These are phyloP conservation scores for Luperina nickerlii DNA, from an alignment of 2,888 invertebrate genomes.

Conservation along the genomic window DNA sequence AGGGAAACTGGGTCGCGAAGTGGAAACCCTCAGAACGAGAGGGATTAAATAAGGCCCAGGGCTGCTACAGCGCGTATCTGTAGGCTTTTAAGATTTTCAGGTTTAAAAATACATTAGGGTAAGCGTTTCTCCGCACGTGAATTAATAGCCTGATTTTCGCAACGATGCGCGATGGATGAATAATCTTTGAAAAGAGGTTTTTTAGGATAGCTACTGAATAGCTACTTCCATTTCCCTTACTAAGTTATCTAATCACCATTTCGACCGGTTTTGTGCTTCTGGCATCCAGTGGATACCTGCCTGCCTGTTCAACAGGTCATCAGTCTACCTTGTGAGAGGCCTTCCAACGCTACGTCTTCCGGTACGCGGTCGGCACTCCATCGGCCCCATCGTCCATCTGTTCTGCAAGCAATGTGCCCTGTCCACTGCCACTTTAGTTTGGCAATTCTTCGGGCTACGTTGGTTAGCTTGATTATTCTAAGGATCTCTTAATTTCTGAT, in stretches of 20 bases:
- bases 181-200: neutral
- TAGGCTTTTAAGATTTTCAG: constrained; percentile 44
- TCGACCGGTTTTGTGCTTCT: neutral
- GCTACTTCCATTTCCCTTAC: neutral
- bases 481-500: no score
- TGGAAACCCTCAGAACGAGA: constrained; percentile 60
- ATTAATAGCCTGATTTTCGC: constrained; percentile 20
- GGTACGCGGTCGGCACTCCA: no score
- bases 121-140: constrained; percentile 26
- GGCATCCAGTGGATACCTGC: neutral
- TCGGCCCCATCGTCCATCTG: no score
- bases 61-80: constrained; percentile 48
- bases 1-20: constrained; percentile 72
- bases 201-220: neutral
- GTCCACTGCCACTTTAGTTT: no score
- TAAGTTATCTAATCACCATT: neutral
- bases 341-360: no score
- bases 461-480: no score
- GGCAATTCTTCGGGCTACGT: no score
- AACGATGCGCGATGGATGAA: neutral
- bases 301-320: neutral
- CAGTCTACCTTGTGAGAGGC: no score
- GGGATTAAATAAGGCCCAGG: constrained; percentile 64
- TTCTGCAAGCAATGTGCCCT: no score
- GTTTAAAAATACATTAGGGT: constrained; percentile 51